These are phyloP conservation scores for Heteromyza rotundicornis DNA, from an alignment of 2,888 invertebrate species.

Conservation along the genomic window DNA sequence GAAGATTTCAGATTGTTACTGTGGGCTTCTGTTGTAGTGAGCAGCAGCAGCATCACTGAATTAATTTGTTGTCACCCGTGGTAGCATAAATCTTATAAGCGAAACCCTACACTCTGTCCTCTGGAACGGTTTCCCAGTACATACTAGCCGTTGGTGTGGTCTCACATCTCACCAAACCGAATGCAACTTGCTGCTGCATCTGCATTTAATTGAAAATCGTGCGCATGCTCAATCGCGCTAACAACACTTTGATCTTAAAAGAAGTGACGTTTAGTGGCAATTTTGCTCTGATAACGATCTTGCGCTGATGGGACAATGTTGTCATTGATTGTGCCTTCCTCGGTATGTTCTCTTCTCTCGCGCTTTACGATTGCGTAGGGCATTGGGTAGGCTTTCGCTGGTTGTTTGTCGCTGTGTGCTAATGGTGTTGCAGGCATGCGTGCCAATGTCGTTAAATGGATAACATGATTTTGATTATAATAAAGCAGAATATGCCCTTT, in stretches of 20 bases:
- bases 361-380: not conserved
- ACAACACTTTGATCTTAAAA: slow-evolving; percentile 61
- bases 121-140: slow-evolving; percentile 36
- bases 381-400: slow-evolving; percentile 7
- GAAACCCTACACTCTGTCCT: slow-evolving; percentile 5
- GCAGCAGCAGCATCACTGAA: slow-evolving; percentile 43
- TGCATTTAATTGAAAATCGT: slow-evolving; percentile 55
- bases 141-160: slow-evolving; percentile 36
- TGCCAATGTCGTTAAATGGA: slow-evolving; percentile 41
- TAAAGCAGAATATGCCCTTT: slow-evolving; percentile 23
- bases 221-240: slow-evolving; percentile 49
- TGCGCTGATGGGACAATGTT: slow-evolving; percentile 58
- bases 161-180: slow-evolving; percentile 13
- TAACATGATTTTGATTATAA: slow-evolving; percentile 43
- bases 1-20: slow-evolving; percentile 11
- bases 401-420: slow-evolving; percentile 28
- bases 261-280: slow-evolving; percentile 61
- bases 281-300: slow-evolving; percentile 59
- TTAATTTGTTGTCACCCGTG: slow-evolving; percentile 61
- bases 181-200: slow-evolving; percentile 30
- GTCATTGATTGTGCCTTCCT: slow-evolving; percentile 55
- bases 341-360: too few relatives aligned
- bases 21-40: slow-evolving; percentile 1
- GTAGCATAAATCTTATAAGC: slow-evolving; percentile 46
- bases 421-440: slow-evolving; percentile 40